Evolutionary conservation across 2,113 vertebrate genomes (phyloP), one percentile per base, ranked within the genome.

Genomic region (Camelus dromedarius): DNA sequence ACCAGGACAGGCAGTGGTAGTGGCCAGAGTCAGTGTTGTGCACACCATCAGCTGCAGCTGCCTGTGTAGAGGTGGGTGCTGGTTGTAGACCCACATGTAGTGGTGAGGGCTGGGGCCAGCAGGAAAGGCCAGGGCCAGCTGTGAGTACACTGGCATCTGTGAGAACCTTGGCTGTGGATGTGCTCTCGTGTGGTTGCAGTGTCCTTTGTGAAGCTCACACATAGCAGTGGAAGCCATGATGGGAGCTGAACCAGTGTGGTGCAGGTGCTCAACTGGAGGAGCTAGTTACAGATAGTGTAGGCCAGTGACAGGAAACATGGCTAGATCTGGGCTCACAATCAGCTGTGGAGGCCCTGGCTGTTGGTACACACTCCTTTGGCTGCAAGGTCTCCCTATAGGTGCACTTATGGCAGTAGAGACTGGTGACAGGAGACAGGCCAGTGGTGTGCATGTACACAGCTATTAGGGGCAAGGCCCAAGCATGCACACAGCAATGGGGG

Each of bases 101-200:
- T 12, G 6, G 79, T 52, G 16, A 16, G 56, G 24, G 13, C 8
- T 56, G 38, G 13, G 18, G 24, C 30, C 32, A 75, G 6, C 13
- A 18, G 42, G 22, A 58, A 76, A 70, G 38, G 28, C 28, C 26
- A 58, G 52, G 69, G 50, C 52, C 52, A n/a, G 32, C 50, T 14
- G 54, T 13, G 32, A 42, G 32, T 83, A 6, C 42, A 50, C 15
- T 30, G 32, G 12, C 10, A 66, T 32, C 58, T 58, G 6, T 62
- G 62, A 10, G 19, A 30, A 2, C 11, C 28, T 24, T 6, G 0
- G 16, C 22, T 4, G 5, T 52, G 8, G 9, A 2, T 30, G 32
- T 16, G 16, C 5, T 73, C 52, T 24, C 38, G 4, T 50, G 22
- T 35, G 52, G 15, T 56, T 82, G 67, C 66, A 35, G 77, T 28